Evolutionary conservation across 2,113 vertebrate species (phyloP), one percentile per base, ranked within the genome.

Genomic region (Nettapus auritus): DNA sequence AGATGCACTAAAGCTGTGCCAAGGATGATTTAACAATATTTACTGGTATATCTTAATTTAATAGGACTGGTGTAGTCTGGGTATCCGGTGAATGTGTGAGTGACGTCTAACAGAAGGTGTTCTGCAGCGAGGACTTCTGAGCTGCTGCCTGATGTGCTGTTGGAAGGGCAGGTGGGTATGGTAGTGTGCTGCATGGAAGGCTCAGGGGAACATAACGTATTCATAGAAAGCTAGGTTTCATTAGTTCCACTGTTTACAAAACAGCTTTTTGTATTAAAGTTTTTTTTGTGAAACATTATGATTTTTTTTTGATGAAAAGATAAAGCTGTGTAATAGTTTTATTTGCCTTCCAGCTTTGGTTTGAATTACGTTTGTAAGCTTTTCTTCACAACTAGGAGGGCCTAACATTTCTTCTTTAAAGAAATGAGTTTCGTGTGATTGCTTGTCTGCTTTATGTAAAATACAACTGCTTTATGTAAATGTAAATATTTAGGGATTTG

Each of bases 261-360:
- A 74, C 59, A 88, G 46, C 55, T 91, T 78, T 82, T 56, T 55
- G 16, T 74, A 34, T 88, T 76, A 9, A 78, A 59, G 33, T 17
- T 74, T 80, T n/a, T 79, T 93, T 84, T 95, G 84, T 92, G 69
- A 40, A 88, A 48, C 79, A 82, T 36, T 82, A 31, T 50, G 50
- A 70, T 36, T 91, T 93, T 83, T 82, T 95, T 29, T 63, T 83
- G 94, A 95, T 94, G 46, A 33, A 77, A 90, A 86, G 82, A 94
- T 96, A 95, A 92, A 70, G 14, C 28, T 33, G 21, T 80, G 50
- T 93, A 63, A 46, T 94, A 36, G 59, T 91, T 92, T 82, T 75
- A 63, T 88, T 81, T 94, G 86, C 83, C 92, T 93, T 86, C 73
- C 42, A 15, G 83, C 73, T 91, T 80, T 93, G 57, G 57, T 93